Evolutionary conservation across 2,113 vertebrate species (phyloP).

Genomic region (Callochromis pleurospilus): DNA sequence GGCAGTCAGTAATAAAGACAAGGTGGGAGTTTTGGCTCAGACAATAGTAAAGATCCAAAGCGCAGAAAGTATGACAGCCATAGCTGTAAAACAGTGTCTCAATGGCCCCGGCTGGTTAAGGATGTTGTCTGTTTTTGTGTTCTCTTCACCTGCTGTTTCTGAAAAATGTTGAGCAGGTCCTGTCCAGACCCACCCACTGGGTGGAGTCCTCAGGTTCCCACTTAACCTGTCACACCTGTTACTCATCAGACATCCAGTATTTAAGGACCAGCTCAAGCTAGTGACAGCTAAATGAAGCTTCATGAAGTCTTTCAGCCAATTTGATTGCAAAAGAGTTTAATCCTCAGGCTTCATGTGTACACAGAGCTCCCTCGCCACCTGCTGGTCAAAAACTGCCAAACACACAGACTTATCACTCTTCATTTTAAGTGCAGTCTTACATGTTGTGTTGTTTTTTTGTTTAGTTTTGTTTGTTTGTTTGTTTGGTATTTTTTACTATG

Average conservation of each 20-base stretch:
- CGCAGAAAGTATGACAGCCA: accelerated
- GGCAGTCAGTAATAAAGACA: neutral
- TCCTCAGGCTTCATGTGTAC: neutral
- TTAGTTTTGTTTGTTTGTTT: neutral
- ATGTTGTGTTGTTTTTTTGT: neutral
- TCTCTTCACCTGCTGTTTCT: accelerated
- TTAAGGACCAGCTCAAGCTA: accelerated
- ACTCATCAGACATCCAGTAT: neutral
- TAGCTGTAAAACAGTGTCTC: neutral
- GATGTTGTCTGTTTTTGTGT: neutral
- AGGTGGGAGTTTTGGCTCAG: neutral
- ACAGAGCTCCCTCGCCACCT: neutral
- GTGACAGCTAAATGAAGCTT: neutral
- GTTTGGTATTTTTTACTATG: neutral
- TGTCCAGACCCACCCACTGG: neutral
- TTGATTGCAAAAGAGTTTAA: neutral
- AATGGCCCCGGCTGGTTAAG: neutral
- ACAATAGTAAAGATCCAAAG: neutral
- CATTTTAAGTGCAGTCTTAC: neutral
- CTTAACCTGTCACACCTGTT: neutral
- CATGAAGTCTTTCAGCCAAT: neutral
- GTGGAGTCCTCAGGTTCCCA: neutral
- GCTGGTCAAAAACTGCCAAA: neutral
- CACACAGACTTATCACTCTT: neutral
- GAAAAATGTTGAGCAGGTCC: accelerated